Evolutionary conservation across 37 sponge, comb jelly and placozoan genomes (phyloP).

Genomic region (Hormiphora californensis): DNA sequence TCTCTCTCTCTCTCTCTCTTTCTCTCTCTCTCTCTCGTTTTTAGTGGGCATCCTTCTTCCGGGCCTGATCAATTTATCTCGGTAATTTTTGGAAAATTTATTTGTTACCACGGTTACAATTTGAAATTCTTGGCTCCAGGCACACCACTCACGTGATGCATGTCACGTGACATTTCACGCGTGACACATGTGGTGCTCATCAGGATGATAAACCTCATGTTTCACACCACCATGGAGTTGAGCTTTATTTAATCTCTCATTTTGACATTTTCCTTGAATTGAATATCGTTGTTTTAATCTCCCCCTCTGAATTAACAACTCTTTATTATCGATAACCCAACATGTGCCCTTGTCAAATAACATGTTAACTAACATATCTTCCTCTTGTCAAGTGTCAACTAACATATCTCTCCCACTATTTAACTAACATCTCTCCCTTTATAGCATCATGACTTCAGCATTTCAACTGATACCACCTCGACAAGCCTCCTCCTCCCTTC

Average conservation of each 20-base stretch:
- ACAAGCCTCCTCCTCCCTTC: background rate
- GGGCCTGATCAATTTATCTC: background rate
- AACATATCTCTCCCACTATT: too few species aligned
- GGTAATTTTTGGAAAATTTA: background rate
- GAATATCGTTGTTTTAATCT: background rate
- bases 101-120: constrained; percentile 1
- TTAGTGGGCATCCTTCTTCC: too few species aligned
- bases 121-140: background rate
- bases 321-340: background rate
- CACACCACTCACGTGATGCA: too few species aligned
- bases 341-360: background rate
- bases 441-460: too few species aligned
- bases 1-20: too few species aligned
- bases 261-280: background rate
- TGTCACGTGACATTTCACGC: background rate
- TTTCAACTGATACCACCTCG: constrained; percentile 1
- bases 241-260: background rate
- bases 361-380: background rate
- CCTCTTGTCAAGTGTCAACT: too few species aligned
- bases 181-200: background rate
- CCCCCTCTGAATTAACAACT: background rate
- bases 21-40: too few species aligned
- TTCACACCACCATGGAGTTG: background rate
- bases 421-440: too few species aligned
- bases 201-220: background rate